Evolutionary conservation across 2,888 invertebrate species (phyloP), one percentile per base, ranked within the genome.

Genomic region (Drosophila eohydei): DNA sequence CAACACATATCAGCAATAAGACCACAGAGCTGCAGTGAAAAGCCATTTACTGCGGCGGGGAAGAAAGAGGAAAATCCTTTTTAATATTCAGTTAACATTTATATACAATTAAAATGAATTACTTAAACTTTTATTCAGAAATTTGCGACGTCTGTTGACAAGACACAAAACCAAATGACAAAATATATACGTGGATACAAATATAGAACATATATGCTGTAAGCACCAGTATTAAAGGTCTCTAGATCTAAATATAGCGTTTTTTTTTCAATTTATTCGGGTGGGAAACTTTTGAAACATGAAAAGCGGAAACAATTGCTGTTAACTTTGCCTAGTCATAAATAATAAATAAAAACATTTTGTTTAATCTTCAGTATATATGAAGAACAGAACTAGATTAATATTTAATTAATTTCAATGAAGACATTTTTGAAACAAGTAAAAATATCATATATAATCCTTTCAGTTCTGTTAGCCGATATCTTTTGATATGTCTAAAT

Each of bases 211-310:
- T 46, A 62, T 46, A 59, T 40, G 21, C 9, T 21, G n/a, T 14
- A 46, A 44, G 55, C 51, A 8, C 40, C 30, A 40, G 34, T 41
- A 51, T 46, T 48, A 52, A 56, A 50, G 38, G 32, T 65, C 66
- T 34, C 48, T 32, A 38, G 14, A 43, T 57, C 73, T 77, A 77
- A 62, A 70, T 36, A 62, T 76, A 76, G 52, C n/a, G 6, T 2
- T 0, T 30, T 34, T 30, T 34, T 59, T 52, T n/a, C 36, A 40
- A 28, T 44, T 28, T 11, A 30, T 38, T 36, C 2, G 55, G 28
- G 21, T 36, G 43, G 34, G 28, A 26, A 7, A 30, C 28, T 43
- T 36, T 34, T 48, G n/a, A 48, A 44, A n/a, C n/a, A 41, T 7
- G n/a, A 2, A 32, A 26, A 30, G 6, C 16, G 32, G 16, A 16